Percentiles rank a stretch among this genome's conserved stretches.
Conservation (phyloP, 2,888 invertebrate genomes). For the Eledona agricola region DNA sequence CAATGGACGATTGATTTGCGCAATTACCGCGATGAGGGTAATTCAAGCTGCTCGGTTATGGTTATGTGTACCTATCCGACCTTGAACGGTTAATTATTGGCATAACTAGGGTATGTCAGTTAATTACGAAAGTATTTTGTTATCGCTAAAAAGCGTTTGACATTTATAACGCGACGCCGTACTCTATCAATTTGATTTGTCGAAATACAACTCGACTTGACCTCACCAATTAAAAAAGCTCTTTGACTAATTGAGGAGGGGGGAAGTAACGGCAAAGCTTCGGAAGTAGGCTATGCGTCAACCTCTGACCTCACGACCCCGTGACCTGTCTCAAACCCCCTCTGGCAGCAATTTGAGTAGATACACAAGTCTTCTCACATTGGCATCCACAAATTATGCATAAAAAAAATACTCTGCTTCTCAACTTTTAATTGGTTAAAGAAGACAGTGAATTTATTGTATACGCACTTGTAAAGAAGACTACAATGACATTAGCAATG, state of each 20-base stretch:
- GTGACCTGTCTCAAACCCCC: conserved; percentile 26
- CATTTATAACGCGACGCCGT: too few relatives aligned
- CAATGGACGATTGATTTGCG: conserved; percentile 14
- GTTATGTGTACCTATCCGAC: conserved; percentile 17
- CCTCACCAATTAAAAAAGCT: conserved; percentile 8
- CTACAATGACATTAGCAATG: too few relatives aligned
- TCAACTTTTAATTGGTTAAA: too few relatives aligned
- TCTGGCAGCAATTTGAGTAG: conserved; percentile 20
- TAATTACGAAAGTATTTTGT: conserved; percentile 39
- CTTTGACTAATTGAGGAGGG: too few relatives aligned
- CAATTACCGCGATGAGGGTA: conserved; percentile 18
- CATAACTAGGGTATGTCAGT: conserved; percentile 11
- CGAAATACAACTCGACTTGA: too few relatives aligned
- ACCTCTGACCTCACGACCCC: conserved; percentile 30
- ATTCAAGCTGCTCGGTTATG: conserved; percentile 11
- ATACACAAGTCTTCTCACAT: conserved; percentile 34
- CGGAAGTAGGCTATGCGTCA: conserved; percentile 36
- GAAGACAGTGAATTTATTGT: too few relatives aligned
- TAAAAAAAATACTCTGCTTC: too few relatives aligned
- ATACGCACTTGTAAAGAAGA: too few relatives aligned
- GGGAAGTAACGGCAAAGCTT: conserved; percentile 24
- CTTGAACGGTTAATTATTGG: conserved; percentile 25
- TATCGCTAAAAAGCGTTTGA: conserved; percentile 15
- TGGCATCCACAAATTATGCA: too few relatives aligned
- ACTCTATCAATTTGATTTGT: too few relatives aligned